These are phyloP conservation scores for Cepaea hortensis DNA, from an alignment of 2,888 invertebrate genomes.

Conservation along the genomic window DNA sequence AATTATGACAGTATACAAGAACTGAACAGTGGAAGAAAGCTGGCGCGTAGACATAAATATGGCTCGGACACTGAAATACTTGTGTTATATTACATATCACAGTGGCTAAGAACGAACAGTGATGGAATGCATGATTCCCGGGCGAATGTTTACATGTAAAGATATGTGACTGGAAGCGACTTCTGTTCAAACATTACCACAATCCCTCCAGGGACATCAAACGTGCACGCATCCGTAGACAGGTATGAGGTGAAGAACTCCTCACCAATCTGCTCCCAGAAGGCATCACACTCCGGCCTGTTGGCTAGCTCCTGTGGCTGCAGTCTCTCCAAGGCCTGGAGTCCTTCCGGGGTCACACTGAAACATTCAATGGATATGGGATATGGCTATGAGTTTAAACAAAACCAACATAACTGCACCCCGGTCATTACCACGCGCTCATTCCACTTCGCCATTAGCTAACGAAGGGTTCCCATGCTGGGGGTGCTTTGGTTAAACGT, in stretches of 20 bases:
- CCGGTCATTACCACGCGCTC: too few species aligned
- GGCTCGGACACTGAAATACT: too few species aligned
- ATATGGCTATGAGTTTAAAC: not conserved
- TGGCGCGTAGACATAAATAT: too few species aligned
- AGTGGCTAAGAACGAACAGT: too few species aligned
- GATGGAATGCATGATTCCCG: too few species aligned
- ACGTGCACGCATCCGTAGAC: conserved; percentile 18
- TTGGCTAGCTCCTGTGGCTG: conserved; percentile 9
- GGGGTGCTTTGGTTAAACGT: too few species aligned
- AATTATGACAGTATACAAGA: too few species aligned
- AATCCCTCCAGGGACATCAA: not conserved
- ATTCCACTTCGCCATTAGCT: not conserved
- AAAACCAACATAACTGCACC: too few species aligned
- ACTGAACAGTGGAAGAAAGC: too few species aligned
- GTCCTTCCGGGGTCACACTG: conserved; percentile 14
- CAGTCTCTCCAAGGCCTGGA: conserved; percentile 8
- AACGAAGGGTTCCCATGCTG: not conserved
- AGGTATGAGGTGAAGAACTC: conserved; percentile 21
- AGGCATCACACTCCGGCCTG: conserved; percentile 25
- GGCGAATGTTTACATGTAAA: too few species aligned
- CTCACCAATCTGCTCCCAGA: not conserved
- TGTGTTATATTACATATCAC: too few species aligned
- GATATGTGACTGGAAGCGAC: not conserved
- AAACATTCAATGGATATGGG: not conserved
- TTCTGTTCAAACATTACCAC: not conserved